A percentile compares a stretch with the other conserved stretches of the same genome.
These are phyloP conservation scores for Epinotia nisella DNA, from an alignment of 2,888 invertebrate genomes.

Conservation along the genomic window DNA sequence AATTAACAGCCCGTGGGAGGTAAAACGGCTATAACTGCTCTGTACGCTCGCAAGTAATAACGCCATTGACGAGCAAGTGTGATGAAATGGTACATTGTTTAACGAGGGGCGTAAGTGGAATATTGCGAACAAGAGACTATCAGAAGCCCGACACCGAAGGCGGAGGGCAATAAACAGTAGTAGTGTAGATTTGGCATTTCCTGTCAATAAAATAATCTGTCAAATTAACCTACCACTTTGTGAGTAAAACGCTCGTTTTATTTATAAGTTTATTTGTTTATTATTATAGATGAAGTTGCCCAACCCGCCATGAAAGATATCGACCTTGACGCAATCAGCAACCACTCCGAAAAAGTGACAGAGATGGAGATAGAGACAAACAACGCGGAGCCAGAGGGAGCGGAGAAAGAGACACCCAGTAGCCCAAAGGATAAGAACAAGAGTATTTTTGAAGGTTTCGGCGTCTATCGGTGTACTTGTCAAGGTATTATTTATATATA, in stretches of 20 bases:
- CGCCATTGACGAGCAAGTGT: too few relatives aligned
- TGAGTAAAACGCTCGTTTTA: background rate
- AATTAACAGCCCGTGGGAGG: too few relatives aligned
- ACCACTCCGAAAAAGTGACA: background rate
- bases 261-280: background rate
- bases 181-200: too few relatives aligned
- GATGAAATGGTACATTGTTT: too few relatives aligned
- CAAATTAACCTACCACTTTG: background rate
- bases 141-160: too few relatives aligned
- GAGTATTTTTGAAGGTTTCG: slow-evolving; percentile 47
- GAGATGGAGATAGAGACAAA: slow-evolving; percentile 1
- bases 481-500: slow-evolving; percentile 55
- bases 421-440: slow-evolving; percentile 20
- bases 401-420: slow-evolving; percentile 11
- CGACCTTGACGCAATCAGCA: background rate
- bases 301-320: background rate
- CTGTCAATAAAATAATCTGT: background rate
- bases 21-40: too few relatives aligned
- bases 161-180: too few relatives aligned
- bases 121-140: too few relatives aligned
- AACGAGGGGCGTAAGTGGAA: too few relatives aligned
- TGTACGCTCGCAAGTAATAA: too few relatives aligned
- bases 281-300: slow-evolving; percentile 1
- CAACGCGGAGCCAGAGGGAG: background rate
- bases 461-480: slow-evolving; percentile 63